Conservation (phyloP, 2,888 invertebrate genomes). For the Eumacrocentrus americanus region DNA sequence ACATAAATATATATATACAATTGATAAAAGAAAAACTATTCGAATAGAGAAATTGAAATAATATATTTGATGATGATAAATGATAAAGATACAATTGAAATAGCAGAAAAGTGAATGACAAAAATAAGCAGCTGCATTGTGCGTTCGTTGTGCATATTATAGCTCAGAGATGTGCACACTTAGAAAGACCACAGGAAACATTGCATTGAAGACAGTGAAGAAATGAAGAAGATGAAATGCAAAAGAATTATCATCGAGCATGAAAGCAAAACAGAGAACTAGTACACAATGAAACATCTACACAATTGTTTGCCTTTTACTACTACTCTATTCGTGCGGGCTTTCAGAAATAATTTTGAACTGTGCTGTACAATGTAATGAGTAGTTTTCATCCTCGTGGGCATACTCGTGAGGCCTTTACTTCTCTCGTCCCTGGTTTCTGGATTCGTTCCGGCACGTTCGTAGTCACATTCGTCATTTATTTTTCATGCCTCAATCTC, state of each 20-base stretch:
- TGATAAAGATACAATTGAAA: slow-evolving; percentile 31
- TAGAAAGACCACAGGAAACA: not conserved
- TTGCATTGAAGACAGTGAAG: not conserved
- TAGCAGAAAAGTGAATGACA: slow-evolving; percentile 4
- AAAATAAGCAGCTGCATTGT: not conserved
- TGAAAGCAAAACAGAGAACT: slow-evolving; percentile 8
- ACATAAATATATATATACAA: slow-evolving; percentile 41
- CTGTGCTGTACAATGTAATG: slow-evolving; percentile 42
- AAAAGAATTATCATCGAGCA: not conserved
- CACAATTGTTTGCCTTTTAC: slow-evolving; percentile 54
- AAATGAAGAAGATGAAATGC: slow-evolving; percentile 14
- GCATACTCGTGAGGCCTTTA: slow-evolving; percentile 17
- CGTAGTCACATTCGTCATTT: slow-evolving; percentile 20
- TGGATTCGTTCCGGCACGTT: slow-evolving; percentile 21
- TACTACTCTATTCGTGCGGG: slow-evolving; percentile 41
- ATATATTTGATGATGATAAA: slow-evolving; percentile 48
- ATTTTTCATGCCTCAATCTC: slow-evolving; percentile 11
- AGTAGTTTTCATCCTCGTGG: slow-evolving; percentile 26
- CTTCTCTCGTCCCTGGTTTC: slow-evolving; percentile 16
- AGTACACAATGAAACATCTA: slow-evolving; percentile 33
- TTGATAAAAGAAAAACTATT: slow-evolving; percentile 47
- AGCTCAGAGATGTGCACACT: no score
- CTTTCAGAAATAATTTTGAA: slow-evolving; percentile 42
- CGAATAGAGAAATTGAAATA: slow-evolving; percentile 56
- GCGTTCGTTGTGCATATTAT: no score